Conservation (phyloP, 2,113 vertebrate species). For the Abramis brama region DNA sequence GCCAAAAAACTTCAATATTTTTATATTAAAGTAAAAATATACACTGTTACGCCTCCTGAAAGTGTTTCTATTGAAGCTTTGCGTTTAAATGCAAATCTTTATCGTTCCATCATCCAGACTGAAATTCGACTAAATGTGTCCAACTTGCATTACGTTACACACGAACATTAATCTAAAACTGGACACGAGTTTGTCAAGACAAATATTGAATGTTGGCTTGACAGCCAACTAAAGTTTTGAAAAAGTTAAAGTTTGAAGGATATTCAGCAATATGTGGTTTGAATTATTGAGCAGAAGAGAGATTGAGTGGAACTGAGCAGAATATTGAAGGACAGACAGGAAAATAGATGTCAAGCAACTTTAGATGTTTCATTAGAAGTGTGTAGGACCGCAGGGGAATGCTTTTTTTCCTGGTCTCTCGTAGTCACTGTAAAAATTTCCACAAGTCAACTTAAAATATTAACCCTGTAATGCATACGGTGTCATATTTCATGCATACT, state of each 20-base stretch:
- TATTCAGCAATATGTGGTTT: not conserved
- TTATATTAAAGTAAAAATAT: too few species aligned
- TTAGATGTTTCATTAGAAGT: not conserved
- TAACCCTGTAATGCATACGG: too few species aligned
- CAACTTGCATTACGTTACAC: too few species aligned
- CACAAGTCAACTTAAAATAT: too few species aligned
- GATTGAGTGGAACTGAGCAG: not conserved
- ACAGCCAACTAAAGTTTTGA: not conserved
- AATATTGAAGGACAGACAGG: not conserved
- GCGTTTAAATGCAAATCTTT: too few species aligned
- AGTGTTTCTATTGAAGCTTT: too few species aligned
- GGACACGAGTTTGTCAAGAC: not conserved
- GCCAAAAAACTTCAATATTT: too few species aligned
- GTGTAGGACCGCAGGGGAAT: not conserved
- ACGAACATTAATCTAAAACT: not conserved
- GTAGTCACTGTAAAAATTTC: too few species aligned
- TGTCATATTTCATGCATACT: too few species aligned
- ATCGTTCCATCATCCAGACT: too few species aligned
- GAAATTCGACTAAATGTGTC: too few species aligned
- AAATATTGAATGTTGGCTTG: not conserved
- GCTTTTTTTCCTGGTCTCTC: constrained; percentile 23
- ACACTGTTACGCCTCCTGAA: too few species aligned
- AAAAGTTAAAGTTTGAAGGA: not conserved
- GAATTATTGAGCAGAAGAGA: not conserved
- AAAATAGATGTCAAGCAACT: not conserved